Conservation (phyloP, 2,113 vertebrate genomes). For the Indicator indicator region DNA sequence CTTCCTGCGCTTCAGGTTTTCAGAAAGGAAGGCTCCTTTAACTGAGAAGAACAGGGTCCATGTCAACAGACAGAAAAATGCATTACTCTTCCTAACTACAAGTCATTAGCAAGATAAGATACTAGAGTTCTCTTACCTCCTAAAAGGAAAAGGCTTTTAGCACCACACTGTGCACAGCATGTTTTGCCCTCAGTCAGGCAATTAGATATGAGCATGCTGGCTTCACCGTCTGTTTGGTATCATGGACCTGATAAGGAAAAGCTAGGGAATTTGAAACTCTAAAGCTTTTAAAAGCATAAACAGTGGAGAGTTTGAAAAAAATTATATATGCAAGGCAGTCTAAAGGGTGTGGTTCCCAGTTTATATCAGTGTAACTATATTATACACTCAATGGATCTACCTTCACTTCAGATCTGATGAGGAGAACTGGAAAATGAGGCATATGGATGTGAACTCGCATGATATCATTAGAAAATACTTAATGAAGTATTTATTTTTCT, state of each 20-base stretch:
- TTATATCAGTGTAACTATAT: background rate
- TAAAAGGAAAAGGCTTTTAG: slow-evolving; percentile 54
- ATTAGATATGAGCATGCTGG: background rate
- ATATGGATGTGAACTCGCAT: background rate
- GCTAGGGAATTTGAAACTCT: background rate
- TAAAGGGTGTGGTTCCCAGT: background rate
- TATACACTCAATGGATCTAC: background rate
- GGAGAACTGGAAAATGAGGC: slow-evolving; percentile 1
- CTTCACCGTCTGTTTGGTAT: background rate
- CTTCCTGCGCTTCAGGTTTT: background rate
- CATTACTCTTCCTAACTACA: background rate
- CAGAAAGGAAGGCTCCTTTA: background rate
- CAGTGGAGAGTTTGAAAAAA: background rate
- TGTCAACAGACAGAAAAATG: background rate
- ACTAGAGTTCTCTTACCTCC: background rate
- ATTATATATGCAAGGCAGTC: background rate
- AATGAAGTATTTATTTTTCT: background rate
- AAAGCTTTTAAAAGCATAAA: slow-evolving; percentile 23
- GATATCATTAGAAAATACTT: background rate
- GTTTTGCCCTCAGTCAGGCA: slow-evolving; percentile 4
- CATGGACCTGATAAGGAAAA: slow-evolving; percentile 1
- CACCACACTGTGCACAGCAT: background rate
- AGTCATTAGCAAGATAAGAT: slow-evolving; percentile 30
- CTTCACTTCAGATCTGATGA: background rate
- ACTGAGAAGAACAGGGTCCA: background rate